Base-by-base conservation (phyloP, 2,113 vertebrate species). In the Brevimyrus niger region DNA sequence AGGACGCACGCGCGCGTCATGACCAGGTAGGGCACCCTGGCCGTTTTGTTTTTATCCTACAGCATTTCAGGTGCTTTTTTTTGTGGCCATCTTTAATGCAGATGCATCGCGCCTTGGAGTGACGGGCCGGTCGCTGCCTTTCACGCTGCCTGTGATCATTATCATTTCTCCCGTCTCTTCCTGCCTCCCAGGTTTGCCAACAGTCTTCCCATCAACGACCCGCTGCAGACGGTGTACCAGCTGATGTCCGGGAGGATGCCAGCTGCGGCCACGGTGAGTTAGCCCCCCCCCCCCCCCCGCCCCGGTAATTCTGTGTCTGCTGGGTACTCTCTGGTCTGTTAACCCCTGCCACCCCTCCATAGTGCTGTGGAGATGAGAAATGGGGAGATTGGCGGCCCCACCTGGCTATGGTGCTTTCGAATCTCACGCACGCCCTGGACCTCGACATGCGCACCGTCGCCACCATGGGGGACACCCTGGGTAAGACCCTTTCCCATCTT, bases 311-410 rank as follows among this genome's bases (percentile, higher is more conserved):
- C 0, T 89, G n/a, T 3, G 15, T 55, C 48, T 4, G n/a, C 8
- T 53, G 0, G n/a, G 48, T 58, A 35, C 1, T 76, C 9, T 80
- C 13, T 1, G 48, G 10, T 23, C 21, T 46, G 46, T 8, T 80
- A 80, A 80, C 73, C 31, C 31, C 4, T 15, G 4, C 35, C 73
- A 1, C 31, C 6, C 73, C 1, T 48, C 89, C 92, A 17, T 90
- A 99, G 98, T 99, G 97, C 90, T 99, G 98, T 86, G 98, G 98
- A 89, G 98, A 99, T 86, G 98, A 99, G 93, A 99, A 98, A 91
- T 99, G 98, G 98, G 98, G 98, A 3, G 98, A 99, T 92, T 99
- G 98, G 98, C 95, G 98, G 87, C 98, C 98, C 6, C 98, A 99
- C 61, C 95, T 99, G 69, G 98, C 98, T 17, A 99, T 99, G 98